Base-by-base conservation (phyloP, 2,888 invertebrate genomes). In the Coenonympha arcania region DNA sequence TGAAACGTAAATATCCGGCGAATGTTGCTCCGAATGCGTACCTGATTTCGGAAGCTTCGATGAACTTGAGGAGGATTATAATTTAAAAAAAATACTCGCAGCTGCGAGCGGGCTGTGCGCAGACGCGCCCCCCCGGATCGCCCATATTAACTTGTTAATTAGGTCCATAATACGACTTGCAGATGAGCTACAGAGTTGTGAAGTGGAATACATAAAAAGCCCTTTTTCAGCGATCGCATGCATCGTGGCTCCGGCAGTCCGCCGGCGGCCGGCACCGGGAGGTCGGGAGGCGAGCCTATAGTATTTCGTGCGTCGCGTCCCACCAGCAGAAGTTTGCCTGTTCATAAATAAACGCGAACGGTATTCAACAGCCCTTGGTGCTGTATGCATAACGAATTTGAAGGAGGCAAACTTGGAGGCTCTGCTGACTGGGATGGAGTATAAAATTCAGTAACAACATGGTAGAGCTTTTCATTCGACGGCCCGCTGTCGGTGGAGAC, bases 81-180 rank as follows among this genome's bases (percentile, higher is more conserved):
- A 39, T 22, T 24, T 24, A 24, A 13, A 22, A 39, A 15, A 9
- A 2, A 24, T 8, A 24, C 15, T 15, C 4, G 22, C n/a, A 4
- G 22, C 4, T 4, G 8, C 37, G 54, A 19, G 55, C 46, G 61
- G 62, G 59, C 74, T 73, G 72, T 76, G 85, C 85, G 84, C 84
- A 83, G 83, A 72, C 86, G 86, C 87, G 88, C 74, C 39, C 39
- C 39, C 15, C 39, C 24, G 39, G 39, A 90, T 91, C 91, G 89
- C 89, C 92, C 92, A 91, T 92, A 92, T 92, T 92, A 92, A 92
- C 92, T 93, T 92, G 92, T 92, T 93, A 93, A 93, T 93, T 93
- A 93, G 92, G 90, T 91, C 90, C 91, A 92, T 91, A 92, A 92
- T 92, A 92, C 90, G 92, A 92, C 92, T 92, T 92, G 92, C 92